Conservation (phyloP, 2,888 invertebrate genomes). For the Oithona nana region DNA sequence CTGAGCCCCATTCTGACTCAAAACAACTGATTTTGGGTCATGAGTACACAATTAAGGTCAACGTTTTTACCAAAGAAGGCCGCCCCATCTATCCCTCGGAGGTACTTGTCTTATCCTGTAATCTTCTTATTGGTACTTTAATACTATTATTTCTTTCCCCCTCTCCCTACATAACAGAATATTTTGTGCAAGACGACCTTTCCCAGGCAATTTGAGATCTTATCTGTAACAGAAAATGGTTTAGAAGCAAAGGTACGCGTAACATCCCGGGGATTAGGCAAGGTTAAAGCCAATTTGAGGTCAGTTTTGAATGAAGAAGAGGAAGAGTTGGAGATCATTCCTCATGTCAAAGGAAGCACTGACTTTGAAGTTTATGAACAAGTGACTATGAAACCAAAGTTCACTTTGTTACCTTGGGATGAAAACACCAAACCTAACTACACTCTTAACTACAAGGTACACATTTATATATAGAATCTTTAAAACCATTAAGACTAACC, state of each 20-base stretch:
- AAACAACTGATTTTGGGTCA: background rate
- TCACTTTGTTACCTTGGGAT: slow-evolving; percentile 7
- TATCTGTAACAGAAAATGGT: background rate
- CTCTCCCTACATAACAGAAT: background rate
- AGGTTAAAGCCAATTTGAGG: slow-evolving; percentile 6
- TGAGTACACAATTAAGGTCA: background rate
- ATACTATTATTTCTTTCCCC: background rate
- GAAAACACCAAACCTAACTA: background rate
- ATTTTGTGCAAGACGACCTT: slow-evolving; percentile 11
- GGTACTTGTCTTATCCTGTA: background rate
- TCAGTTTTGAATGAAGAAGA: slow-evolving; percentile 3
- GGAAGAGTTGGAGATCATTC: slow-evolving; percentile 4
- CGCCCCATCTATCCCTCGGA: slow-evolving; percentile 12
- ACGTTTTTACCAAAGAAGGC: background rate
- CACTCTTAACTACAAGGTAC: background rate
- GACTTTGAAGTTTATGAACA: slow-evolving; percentile 4
- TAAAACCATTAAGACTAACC: background rate
- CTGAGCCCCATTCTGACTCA: background rate
- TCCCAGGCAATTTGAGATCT: slow-evolving; percentile 1
- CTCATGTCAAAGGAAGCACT: background rate
- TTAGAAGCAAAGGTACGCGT: background rate
- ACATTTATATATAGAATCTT: background rate
- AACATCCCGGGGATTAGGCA: background rate
- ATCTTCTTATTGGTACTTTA: background rate
- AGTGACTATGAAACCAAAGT: background rate